phyloP scores from a whole-genome alignment of 1,140 invertebrate genomes.

The Euglossa dilemma region DNA sequence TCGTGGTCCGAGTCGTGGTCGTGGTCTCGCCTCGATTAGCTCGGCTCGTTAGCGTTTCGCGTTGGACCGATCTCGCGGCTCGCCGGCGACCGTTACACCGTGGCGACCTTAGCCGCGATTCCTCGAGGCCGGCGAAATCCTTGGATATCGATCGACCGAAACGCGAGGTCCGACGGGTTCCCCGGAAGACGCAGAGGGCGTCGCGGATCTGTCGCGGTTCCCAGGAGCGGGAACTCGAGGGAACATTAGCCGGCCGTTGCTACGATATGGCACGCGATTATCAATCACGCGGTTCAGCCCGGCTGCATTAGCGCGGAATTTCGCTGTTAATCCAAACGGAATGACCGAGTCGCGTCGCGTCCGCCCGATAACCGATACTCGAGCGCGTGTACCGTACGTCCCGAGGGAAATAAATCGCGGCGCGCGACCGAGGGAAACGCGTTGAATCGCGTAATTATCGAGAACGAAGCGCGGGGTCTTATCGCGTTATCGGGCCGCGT shows the following conservation, averaged over 20 bases:
- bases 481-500: too few relatives aligned
- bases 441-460: slow-evolving; percentile 23
- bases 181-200: background rate
- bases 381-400: too few relatives aligned
- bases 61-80: background rate
- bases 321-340: background rate
- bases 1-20: too few relatives aligned
- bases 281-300: background rate
- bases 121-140: slow-evolving; percentile 60
- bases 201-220: background rate
- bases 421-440: background rate
- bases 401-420: background rate
- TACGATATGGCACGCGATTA: slow-evolving; percentile 1
- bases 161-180: too few relatives aligned
- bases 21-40: slow-evolving; percentile 18
- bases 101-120: slow-evolving; percentile 45
- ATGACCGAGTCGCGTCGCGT: background rate
- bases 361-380: background rate
- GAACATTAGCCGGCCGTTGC: background rate
- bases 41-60: background rate
- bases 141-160: slow-evolving; percentile 59
- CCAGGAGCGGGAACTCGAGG: background rate
- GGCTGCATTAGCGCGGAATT: background rate
- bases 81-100: slow-evolving; percentile 60
- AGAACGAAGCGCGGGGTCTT: background rate